Evolutionary conservation across 2,113 vertebrate species (phyloP).

Genomic region (Odocoileus hemionus): DNA sequence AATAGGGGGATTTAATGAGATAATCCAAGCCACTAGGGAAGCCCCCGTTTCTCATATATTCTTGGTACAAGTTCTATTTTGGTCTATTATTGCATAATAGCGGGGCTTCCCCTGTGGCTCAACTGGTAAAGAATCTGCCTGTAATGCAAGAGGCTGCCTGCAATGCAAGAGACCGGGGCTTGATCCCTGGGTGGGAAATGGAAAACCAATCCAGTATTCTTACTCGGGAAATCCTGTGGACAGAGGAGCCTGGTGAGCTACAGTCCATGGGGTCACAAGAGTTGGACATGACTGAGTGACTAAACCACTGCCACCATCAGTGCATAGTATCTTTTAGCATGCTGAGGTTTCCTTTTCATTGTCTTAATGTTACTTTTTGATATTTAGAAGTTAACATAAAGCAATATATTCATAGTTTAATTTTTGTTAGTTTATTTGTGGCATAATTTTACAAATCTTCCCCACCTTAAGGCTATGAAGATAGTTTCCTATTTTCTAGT

Average conservation of each 20-base stretch:
- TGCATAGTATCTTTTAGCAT: background rate
- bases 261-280: background rate
- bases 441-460: background rate
- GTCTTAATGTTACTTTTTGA: background rate
- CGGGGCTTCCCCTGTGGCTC: background rate
- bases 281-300: background rate
- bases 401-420: background rate
- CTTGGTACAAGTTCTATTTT: background rate
- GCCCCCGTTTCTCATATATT: background rate
- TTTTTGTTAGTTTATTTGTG: background rate
- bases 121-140: background rate
- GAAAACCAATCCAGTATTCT: background rate
- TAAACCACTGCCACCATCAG: background rate
- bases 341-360: background rate
- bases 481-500: background rate
- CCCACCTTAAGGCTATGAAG: background rate
- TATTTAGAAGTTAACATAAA: background rate
- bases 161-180: background rate
- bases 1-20: background rate
- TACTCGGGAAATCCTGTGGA: background rate
- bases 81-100: background rate
- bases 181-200: background rate
- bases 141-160: background rate
- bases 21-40: background rate
- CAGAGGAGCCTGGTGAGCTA: background rate